Conservation (phyloP, 2,113 vertebrate species). For the Nycticryphes semicollaris region DNA sequence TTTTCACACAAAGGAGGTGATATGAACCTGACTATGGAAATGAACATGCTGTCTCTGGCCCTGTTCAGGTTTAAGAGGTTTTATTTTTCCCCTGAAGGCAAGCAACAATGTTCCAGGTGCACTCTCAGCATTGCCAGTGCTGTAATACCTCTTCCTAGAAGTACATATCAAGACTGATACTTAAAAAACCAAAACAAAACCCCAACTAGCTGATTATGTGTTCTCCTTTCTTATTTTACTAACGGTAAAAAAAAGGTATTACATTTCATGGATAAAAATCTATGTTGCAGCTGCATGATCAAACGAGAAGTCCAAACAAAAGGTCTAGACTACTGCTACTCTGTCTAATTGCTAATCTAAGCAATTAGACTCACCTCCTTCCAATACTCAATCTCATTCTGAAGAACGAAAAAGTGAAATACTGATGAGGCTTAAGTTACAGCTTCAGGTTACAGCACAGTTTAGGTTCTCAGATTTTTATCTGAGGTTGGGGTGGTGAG, state of each 20-base stretch:
- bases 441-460: background rate
- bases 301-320: background rate
- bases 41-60: background rate
- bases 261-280: background rate
- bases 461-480: background rate
- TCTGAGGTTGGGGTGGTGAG: accelerated
- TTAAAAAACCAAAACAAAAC: background rate
- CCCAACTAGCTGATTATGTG: background rate
- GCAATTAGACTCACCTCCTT: background rate
- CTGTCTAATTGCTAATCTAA: background rate
- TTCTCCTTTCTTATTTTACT: background rate
- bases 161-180: background rate
- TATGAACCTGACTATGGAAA: background rate
- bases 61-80: background rate
- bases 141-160: background rate
- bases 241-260: background rate
- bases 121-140: background rate
- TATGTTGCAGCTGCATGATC: background rate
- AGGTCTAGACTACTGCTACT: background rate
- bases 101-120: background rate
- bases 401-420: background rate
- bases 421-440: background rate
- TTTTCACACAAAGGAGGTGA: background rate
- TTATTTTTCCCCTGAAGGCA: background rate
- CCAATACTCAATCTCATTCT: background rate